Evolutionary conservation across 2,113 vertebrate genomes (phyloP).

Genomic region (Pachypanchax playfairii): DNA sequence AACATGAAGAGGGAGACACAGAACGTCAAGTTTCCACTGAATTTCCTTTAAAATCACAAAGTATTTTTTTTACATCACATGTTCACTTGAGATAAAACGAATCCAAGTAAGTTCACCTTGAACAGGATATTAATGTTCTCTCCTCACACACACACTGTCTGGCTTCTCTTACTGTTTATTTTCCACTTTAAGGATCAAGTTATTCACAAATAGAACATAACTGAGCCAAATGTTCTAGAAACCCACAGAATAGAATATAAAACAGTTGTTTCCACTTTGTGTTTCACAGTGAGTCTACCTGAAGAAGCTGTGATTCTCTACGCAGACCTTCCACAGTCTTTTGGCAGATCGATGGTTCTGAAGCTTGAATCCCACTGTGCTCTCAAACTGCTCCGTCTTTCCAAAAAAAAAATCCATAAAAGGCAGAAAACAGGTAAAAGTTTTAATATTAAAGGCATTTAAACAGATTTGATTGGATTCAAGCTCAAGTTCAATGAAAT

Average conservation of each 20-base stretch:
- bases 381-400: conserved; percentile 97
- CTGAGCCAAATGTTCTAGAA: conserved; percentile 1
- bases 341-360: conserved; percentile 95
- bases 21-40: neutral
- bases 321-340: conserved; percentile 96
- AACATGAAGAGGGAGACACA: neutral
- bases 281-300: conserved; percentile 79
- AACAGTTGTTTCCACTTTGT: too few species aligned
- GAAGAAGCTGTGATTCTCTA: conserved; percentile 99
- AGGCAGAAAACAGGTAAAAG: too few species aligned
- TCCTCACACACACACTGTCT: conserved; percentile 4
- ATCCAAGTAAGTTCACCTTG: conserved; percentile 15
- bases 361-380: conserved; percentile 97
- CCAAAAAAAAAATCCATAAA: conserved; percentile 48
- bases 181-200: neutral
- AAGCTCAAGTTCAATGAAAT: too few species aligned
- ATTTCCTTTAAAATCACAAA: conserved; percentile 5
- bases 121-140: conserved; percentile 67
- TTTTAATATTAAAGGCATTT: too few species aligned
- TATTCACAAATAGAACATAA: neutral
- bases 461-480: too few species aligned
- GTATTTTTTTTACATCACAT: neutral
- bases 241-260: neutral
- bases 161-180: conserved; percentile 3
- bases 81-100: neutral